phyloP scores from a whole-genome alignment of 1,140 invertebrate genomes.

The Drosophila ficusphila region DNA sequence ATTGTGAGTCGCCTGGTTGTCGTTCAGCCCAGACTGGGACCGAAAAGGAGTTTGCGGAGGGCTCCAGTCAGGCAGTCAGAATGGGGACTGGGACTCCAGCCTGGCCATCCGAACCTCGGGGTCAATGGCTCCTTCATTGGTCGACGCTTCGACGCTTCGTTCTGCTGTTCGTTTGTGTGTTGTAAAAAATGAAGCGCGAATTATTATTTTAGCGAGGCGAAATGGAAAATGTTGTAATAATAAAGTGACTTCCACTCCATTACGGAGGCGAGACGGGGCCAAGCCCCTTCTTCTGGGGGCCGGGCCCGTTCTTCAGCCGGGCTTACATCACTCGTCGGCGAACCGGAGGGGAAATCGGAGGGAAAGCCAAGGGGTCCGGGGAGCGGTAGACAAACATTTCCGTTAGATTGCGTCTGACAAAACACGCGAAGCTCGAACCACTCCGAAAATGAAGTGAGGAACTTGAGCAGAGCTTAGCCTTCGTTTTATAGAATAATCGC shows the following conservation, averaged over 20 bases:
- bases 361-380: constrained; percentile 2
- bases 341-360: neutral
- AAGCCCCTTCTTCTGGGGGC: constrained; percentile 29
- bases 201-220: constrained; percentile 78
- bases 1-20: constrained; percentile 21
- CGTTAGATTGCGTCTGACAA: constrained; percentile 47
- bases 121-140: constrained; percentile 49
- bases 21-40: constrained; percentile 13
- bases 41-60: constrained; percentile 7
- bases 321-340: constrained; percentile 18
- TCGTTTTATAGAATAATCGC: constrained; percentile 41
- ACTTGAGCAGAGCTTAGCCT: constrained; percentile 38
- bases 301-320: constrained; percentile 18
- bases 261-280: constrained; percentile 36
- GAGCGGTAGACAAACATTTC: constrained; percentile 46
- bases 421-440: constrained; percentile 47
- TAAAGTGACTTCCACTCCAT: constrained; percentile 67
- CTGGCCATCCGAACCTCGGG: constrained; percentile 24
- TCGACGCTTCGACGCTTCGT: constrained; percentile 32
- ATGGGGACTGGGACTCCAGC: constrained; percentile 21
- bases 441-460: constrained; percentile 41
- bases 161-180: constrained; percentile 22
- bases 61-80: constrained; percentile 5
- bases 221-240: constrained; percentile 80
- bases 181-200: constrained; percentile 76